Evolutionary conservation across 2,888 invertebrate genomes (phyloP), one percentile per base, ranked within the genome.

Genomic region (Baccha elongata): DNA sequence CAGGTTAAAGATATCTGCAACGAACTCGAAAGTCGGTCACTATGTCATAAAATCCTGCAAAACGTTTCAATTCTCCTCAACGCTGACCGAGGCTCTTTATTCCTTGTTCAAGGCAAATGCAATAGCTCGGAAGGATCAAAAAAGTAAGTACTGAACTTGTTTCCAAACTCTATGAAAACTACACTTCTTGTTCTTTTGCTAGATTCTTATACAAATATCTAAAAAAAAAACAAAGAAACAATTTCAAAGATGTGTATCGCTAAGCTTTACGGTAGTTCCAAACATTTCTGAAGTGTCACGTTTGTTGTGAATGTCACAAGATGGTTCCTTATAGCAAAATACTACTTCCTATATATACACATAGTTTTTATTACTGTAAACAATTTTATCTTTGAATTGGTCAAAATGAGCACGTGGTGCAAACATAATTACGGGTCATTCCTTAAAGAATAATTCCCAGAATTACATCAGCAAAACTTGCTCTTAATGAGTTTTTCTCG

Each of bases 1-100:
- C 90, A 96, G 96, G 96, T 96, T 84, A 96, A 97, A 91, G 98
- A 98, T 91, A 98, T 98, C 88, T 97, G 98, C 91, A 98, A 98
- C 91, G 98, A 98, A 91, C 92, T 98, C 88, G 98, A 98, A 90
- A 96, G 98, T 67, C 94, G 97, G 86, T 96, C 96, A 44, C 92
- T 98, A 86, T 98, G 98, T 90, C 98, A 98, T 93, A 98, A 98
- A 92, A 98, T 98, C 89, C 93, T 97, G 72, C 97, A 97, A 91
- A 98, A 98, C 91, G 98, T 98, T 75, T 97, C 96, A 88, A 96
- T 96, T 87, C 92, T 98, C 46, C 93, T 98, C 86, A 96, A 97
- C 88, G 98, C 98, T 11, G 98, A 98, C 91, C 93, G 97, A 58
- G 97, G 98, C 60, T 98, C 98, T 23, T 91, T 98, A 87, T 98